Evolutionary conservation across 1,140 invertebrate species (phyloP).

Genomic region (Heliconius nattereri): DNA sequence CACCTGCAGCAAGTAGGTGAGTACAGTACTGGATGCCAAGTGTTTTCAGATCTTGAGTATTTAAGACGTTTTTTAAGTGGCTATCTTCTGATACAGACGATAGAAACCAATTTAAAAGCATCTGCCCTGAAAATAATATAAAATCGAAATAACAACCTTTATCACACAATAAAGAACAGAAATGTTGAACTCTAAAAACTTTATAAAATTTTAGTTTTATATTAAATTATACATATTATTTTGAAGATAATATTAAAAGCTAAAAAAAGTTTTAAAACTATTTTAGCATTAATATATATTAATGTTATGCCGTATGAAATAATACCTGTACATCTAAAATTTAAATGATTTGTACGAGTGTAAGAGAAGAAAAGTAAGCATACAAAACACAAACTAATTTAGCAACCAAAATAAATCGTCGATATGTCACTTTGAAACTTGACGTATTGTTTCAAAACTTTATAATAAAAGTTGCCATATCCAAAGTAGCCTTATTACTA

Average conservation of each 20-base stretch:
- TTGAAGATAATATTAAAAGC: neutral
- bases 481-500: neutral
- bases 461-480: conserved; percentile 1
- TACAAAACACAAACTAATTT: conserved; percentile 3
- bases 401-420: neutral
- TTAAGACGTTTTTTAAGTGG: conserved; percentile 83
- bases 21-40: conserved; percentile 92
- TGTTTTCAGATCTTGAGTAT: conserved; percentile 87
- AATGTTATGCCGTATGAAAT: neutral
- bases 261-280: neutral
- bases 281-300: neutral
- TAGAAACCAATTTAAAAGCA: conserved; percentile 93
- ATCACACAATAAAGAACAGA: neutral
- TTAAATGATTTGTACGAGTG: neutral
- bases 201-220: too few species aligned
- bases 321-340: neutral
- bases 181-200: neutral
- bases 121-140: conserved; percentile 87
- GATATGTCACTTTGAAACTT: conserved; percentile 2
- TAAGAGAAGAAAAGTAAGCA: neutral
- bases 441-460: neutral
- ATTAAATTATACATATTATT: too few species aligned
- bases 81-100: conserved; percentile 88
- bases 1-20: conserved; percentile 93
- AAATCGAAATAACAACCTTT: neutral